Conservation (phyloP, 1,140 invertebrate species). For the Cyclargus thomasi region DNA sequence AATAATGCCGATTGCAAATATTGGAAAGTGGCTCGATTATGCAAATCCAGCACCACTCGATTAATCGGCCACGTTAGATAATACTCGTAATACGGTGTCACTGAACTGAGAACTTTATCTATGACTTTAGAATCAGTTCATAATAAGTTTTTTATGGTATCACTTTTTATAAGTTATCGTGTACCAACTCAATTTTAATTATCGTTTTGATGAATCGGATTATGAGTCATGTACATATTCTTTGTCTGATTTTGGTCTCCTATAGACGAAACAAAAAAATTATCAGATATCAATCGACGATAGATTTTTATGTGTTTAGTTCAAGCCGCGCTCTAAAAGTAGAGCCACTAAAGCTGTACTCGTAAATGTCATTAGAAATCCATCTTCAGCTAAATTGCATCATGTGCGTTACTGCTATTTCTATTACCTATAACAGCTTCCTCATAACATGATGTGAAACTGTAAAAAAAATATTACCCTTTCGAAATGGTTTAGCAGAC, state of each 20-base stretch:
- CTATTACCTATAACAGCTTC: not conserved
- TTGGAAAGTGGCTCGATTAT: not conserved
- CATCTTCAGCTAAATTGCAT: not conserved
- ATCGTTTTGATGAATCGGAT: not conserved
- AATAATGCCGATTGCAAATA: not conserved
- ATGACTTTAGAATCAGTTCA: not conserved
- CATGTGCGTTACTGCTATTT: not conserved
- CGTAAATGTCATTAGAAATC: not conserved
- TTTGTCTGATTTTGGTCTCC: no score
- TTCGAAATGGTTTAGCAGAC: not conserved
- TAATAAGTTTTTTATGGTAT: not conserved
- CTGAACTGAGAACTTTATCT: conserved; percentile 2
- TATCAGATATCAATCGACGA: not conserved
- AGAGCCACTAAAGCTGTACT: not conserved
- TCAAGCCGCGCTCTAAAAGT: no score
- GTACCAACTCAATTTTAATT: not conserved
- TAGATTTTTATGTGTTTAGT: no score
- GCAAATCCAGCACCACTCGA: not conserved
- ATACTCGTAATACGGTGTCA: conserved; percentile 7
- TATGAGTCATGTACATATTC: no score
- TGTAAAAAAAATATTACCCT: no score
- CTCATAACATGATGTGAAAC: not conserved
- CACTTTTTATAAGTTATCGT: not conserved
- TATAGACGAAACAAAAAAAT: no score
- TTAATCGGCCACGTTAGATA: conserved; percentile 8